Percentiles rank a stretch among this genome's conserved stretches.
phyloP scores from a whole-genome alignment of 1,140 invertebrate species.

The Caerostris darwini region DNA sequence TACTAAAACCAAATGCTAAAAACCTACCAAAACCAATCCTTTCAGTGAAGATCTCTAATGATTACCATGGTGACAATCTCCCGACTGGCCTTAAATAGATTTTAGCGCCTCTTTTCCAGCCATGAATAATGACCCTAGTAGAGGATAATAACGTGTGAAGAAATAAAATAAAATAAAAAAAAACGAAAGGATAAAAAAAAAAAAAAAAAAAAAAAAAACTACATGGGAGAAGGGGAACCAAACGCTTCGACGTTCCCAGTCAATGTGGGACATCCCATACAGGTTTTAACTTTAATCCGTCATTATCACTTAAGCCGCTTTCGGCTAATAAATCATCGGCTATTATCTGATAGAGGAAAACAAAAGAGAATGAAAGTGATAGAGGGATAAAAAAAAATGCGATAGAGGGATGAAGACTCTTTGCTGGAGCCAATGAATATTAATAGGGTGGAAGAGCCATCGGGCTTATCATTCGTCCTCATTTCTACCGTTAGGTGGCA shows the following conservation, averaged over 20 bases:
- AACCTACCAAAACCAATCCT: background rate
- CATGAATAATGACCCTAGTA: slow-evolving; percentile 60
- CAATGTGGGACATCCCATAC: slow-evolving; percentile 73
- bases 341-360: slow-evolving; percentile 75
- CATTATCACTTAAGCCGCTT: slow-evolving; percentile 78
- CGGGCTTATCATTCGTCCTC: slow-evolving; percentile 50
- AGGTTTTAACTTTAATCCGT: slow-evolving; percentile 76
- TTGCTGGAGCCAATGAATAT: slow-evolving; percentile 64
- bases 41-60: background rate
- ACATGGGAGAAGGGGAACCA: background rate
- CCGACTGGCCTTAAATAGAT: slow-evolving; percentile 42
- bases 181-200: background rate
- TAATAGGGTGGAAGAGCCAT: slow-evolving; percentile 62
- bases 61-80: slow-evolving; percentile 6
- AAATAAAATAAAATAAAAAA: slow-evolving; percentile 10
- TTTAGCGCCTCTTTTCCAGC: slow-evolving; percentile 12
- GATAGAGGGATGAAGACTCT: background rate
- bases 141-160: slow-evolving; percentile 41
- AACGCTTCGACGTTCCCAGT: background rate
- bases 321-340: slow-evolving; percentile 75
- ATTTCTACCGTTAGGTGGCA: slow-evolving; percentile 50
- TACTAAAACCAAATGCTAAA: background rate
- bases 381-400: slow-evolving; percentile 43
- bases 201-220: slow-evolving; percentile 4
- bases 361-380: slow-evolving; percentile 69